Conservation (phyloP, 2,113 vertebrate genomes). For the Leptocoma aspasia region DNA sequence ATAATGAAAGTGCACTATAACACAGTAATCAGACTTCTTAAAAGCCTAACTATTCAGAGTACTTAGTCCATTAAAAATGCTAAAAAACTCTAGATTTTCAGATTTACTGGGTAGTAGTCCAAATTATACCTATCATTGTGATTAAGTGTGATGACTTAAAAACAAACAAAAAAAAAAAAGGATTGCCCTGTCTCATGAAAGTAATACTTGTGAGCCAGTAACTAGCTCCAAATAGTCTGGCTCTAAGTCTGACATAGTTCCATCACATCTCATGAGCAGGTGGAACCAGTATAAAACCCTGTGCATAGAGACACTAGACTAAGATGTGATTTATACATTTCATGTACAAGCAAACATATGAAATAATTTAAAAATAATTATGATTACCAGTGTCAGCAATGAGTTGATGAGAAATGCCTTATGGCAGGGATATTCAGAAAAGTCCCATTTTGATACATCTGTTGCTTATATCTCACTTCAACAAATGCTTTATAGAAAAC, state of each 20-base stretch:
- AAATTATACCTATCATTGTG: not conserved
- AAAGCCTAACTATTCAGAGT: not conserved
- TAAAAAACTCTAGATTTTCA: not conserved
- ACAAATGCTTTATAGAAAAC: not conserved
- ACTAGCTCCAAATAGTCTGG: not conserved
- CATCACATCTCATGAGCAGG: not conserved
- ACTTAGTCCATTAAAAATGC: not conserved
- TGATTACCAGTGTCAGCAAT: not conserved
- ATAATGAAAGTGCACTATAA: not conserved
- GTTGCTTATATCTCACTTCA: not conserved
- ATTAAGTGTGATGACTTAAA: not conserved
- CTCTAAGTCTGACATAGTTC: not conserved
- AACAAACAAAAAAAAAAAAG: not conserved
- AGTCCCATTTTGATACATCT: not conserved
- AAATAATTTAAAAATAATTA: not conserved
- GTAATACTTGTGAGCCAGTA: not conserved
- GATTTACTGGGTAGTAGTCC: not conserved
- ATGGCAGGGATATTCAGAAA: not conserved
- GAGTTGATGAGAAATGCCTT: not conserved
- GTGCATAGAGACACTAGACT: not conserved
- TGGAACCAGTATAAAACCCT: not conserved
- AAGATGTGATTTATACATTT: not conserved
- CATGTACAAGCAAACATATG: not conserved
- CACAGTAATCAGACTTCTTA: not conserved
- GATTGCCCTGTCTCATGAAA: not conserved